Conservation (phyloP, 2,797 vertebrate genomes). For the Neosilurus mollespiculum region DNA sequence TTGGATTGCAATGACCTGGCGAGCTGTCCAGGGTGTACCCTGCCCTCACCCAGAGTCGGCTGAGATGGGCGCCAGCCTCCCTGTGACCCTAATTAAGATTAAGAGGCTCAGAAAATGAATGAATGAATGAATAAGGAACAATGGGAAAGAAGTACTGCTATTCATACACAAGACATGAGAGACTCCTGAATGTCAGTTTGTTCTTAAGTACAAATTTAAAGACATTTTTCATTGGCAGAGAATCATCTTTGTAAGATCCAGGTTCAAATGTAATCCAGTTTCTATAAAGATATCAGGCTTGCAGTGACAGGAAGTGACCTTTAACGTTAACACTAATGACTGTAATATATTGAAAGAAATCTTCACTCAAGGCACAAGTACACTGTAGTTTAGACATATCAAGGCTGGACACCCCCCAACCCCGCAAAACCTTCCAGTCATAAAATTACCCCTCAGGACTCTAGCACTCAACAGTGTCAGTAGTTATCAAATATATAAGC, state of each 20-base stretch:
- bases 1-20: no score
- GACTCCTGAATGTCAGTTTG: not conserved
- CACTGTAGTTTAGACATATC: not conserved
- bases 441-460: slow-evolving; percentile 14
- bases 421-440: not conserved
- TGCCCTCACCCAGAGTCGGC: no score
- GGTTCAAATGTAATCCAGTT: slow-evolving; percentile 22
- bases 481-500: not conserved
- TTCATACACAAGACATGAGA: slow-evolving; percentile 1
- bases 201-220: not conserved
- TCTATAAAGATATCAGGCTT: slow-evolving; percentile 3
- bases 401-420: not conserved
- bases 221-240: not conserved
- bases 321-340: not conserved
- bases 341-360: slow-evolving; percentile 9
- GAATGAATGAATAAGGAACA: no score
- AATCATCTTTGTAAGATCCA: not conserved
- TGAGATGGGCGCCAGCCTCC: no score
- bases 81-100: no score
- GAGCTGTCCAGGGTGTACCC: no score
- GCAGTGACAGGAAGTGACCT: not conserved
- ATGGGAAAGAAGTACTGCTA: not conserved
- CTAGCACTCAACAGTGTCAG: not conserved
- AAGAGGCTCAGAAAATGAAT: no score
- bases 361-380: not conserved